Percentiles rank a stretch among this genome's conserved stretches.
phyloP scores from a whole-genome alignment of 2,113 vertebrate species.

The Cinclus cinclus region DNA sequence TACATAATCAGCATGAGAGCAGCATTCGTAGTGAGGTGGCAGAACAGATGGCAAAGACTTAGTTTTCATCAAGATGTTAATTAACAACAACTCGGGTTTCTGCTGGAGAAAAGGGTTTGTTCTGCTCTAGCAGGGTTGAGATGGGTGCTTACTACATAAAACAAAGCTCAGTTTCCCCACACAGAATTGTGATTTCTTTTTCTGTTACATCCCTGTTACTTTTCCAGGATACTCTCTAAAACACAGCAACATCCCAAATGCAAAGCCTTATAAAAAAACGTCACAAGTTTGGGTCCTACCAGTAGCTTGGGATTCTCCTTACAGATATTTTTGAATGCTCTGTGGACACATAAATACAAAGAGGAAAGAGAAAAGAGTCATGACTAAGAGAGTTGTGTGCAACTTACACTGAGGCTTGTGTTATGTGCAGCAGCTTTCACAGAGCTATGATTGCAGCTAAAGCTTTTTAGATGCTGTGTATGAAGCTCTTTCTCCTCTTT shows the following conservation, averaged over 20 bases:
- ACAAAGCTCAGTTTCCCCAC: background rate
- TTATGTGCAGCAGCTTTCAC: background rate
- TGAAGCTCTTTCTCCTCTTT: background rate
- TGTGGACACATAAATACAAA: background rate
- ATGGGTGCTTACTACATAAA: background rate
- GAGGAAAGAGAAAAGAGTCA: background rate
- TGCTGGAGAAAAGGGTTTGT: background rate
- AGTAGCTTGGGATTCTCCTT: background rate
- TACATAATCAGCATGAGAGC: constrained; percentile 58
- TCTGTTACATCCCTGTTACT: background rate
- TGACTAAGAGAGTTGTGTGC: background rate
- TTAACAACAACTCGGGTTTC: constrained; percentile 38
- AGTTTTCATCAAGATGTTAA: constrained; percentile 36
- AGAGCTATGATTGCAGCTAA: background rate
- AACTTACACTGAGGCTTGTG: background rate
- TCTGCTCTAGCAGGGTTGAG: background rate
- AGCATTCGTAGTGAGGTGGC: constrained; percentile 50
- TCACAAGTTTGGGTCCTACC: background rate
- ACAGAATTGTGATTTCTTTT: background rate
- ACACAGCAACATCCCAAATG: background rate
- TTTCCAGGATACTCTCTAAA: background rate
- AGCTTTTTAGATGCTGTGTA: background rate
- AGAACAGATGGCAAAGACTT: constrained; percentile 67
- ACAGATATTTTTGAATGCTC: background rate
- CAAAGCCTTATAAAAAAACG: background rate